Evolutionary conservation across 2,888 invertebrate species (phyloP).

Genomic region (Nasonia oneida): DNA sequence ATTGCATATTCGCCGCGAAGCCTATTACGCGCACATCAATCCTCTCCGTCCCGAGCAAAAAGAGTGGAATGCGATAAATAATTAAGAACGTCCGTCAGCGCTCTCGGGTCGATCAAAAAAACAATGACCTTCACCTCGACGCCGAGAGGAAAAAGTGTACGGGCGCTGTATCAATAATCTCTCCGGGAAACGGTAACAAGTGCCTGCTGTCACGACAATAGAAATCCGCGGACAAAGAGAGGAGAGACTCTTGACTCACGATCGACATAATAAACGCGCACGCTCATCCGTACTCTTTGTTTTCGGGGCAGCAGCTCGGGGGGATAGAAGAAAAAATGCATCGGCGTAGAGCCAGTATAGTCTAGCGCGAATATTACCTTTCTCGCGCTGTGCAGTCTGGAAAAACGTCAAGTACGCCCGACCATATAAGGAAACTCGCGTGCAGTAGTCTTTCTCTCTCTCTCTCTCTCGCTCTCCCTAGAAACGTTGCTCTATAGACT

Average conservation of each 20-base stretch:
- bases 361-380: constrained; percentile 63
- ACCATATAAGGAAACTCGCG: constrained; percentile 72
- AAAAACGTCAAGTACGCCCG: constrained; percentile 67
- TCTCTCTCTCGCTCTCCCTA: constrained; percentile 16
- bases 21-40: too few relatives aligned
- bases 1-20: neutral
- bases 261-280: too few relatives aligned
- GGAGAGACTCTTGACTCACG: constrained; percentile 20
- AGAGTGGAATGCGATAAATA: neutral
- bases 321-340: too few relatives aligned
- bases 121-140: constrained; percentile 22
- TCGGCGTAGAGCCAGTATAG: neutral
- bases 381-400: constrained; percentile 56
- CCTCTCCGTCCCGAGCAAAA: too few relatives aligned
- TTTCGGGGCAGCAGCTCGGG: constrained; percentile 25
- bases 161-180: constrained; percentile 42
- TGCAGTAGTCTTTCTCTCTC: constrained; percentile 43
- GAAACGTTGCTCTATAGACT: neutral
- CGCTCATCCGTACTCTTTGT: neutral
- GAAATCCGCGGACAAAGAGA: constrained; percentile 37
- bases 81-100: neutral
- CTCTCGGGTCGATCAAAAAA: neutral
- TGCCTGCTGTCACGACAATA: constrained; percentile 49
- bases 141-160: neutral
- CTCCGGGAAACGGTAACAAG: constrained; percentile 49